Conservation (phyloP, 2,113 vertebrate genomes). For the Patagioenas fasciata region DNA sequence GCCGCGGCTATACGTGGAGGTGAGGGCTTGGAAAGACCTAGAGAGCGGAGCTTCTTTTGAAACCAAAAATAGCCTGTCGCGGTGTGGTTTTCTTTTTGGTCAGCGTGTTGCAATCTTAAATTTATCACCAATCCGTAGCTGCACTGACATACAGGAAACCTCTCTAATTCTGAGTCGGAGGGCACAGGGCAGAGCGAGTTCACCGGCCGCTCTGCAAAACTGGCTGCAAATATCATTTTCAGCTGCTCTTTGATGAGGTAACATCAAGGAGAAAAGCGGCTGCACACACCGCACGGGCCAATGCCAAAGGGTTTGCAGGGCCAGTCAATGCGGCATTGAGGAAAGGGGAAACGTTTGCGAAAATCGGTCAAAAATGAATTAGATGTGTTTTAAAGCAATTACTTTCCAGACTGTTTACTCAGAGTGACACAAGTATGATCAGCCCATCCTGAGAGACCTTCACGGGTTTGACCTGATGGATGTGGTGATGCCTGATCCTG, state of each 20-base stretch:
- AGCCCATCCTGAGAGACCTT: not conserved
- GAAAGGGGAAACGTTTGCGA: slow-evolving; percentile 14
- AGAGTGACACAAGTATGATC: not conserved
- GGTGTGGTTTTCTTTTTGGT: not conserved
- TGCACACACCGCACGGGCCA: not conserved
- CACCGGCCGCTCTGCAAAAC: not conserved
- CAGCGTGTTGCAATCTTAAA: not conserved
- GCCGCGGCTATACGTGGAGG: not conserved
- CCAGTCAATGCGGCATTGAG: not conserved
- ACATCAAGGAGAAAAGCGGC: slow-evolving; percentile 36
- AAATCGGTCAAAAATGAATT: not conserved
- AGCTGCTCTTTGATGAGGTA: slow-evolving; percentile 59
- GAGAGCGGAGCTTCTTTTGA: not conserved
- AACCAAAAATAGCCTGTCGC: slow-evolving; percentile 13
- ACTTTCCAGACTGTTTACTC: slow-evolving; percentile 35
- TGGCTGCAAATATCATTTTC: slow-evolving; percentile 50
- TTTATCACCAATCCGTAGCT: not conserved
- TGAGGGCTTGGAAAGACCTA: slow-evolving; percentile 19
- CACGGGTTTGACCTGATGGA: not conserved
- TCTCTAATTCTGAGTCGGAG: not conserved
- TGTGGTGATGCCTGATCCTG: not conserved
- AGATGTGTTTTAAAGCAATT: slow-evolving; percentile 23
- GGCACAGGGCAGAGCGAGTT: slow-evolving; percentile 34
- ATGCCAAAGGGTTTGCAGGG: not conserved
- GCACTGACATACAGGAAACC: not conserved